phyloP scores from a whole-genome alignment of 2,888 invertebrate genomes.

The Anthrax anthrax region DNA sequence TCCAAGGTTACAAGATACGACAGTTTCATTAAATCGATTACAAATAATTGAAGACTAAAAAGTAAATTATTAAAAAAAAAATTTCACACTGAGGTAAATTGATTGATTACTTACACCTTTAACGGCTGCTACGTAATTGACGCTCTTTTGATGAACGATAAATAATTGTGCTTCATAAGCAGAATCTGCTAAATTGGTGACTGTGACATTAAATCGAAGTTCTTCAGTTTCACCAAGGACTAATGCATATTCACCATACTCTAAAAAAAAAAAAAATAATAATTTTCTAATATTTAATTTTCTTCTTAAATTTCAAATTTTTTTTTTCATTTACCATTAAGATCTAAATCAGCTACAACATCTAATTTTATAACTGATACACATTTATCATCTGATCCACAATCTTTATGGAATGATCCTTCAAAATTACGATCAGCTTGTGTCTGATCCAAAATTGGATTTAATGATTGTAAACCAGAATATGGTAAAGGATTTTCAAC shows the following conservation, averaged over 20 bases:
- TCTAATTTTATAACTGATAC: constrained; percentile 61
- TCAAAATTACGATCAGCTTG: constrained; percentile 65
- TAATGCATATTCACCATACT: constrained; percentile 37
- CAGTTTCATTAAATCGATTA: constrained; percentile 49
- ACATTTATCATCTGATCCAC: constrained; percentile 76
- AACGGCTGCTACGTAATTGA: constrained; percentile 65
- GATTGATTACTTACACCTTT: constrained; percentile 29
- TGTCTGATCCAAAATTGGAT: constrained; percentile 80
- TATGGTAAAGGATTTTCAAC: constrained; percentile 51
- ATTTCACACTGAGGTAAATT: neutral
- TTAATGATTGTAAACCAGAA: constrained; percentile 24
- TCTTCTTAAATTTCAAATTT: constrained; percentile 15
- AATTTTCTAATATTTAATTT: constrained; percentile 18
- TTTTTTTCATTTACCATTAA: constrained; percentile 23
- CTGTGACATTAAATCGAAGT: constrained; percentile 56
- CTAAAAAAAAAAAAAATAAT: constrained; percentile 1
- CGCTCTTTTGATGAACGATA: constrained; percentile 59
- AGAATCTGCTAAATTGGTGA: constrained; percentile 70
- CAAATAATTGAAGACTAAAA: constrained; percentile 41
- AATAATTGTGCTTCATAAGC: constrained; percentile 79
- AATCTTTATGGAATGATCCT: constrained; percentile 82
- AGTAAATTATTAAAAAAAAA: neutral
- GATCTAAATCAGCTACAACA: constrained; percentile 35
- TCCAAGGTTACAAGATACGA: constrained; percentile 66
- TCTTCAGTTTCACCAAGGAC: constrained; percentile 62